Evolutionary conservation across 2,888 invertebrate species (phyloP).

Genomic region (Ditula angustiorana): DNA sequence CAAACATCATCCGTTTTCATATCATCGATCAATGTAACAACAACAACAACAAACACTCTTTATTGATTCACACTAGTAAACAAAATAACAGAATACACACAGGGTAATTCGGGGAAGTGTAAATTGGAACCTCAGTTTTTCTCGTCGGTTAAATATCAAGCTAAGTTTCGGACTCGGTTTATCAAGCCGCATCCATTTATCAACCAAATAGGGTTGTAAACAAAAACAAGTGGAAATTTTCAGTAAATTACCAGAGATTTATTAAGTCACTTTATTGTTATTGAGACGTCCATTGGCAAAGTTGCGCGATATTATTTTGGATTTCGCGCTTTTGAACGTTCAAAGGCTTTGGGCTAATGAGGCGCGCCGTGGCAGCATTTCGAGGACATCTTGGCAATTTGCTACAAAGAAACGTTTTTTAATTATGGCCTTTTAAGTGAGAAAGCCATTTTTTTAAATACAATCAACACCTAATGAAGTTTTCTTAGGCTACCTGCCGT

Average conservation of each 20-base stretch:
- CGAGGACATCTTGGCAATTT: background rate
- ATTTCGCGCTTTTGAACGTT: constrained; percentile 4
- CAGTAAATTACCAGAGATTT: constrained; percentile 19
- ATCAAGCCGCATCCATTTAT: constrained; percentile 10
- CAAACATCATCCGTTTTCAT: no score
- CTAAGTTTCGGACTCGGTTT: background rate
- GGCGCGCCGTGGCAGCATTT: constrained; percentile 4
- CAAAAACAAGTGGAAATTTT: constrained; percentile 15
- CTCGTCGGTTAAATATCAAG: background rate
- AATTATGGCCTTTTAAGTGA: background rate
- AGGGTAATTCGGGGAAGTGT: no score
- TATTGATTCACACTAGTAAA: no score
- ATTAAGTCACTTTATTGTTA: constrained; percentile 18
- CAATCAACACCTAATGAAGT: background rate
- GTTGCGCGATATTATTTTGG: background rate
- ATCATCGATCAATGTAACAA: no score
- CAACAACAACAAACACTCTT: no score
- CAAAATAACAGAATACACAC: no score
- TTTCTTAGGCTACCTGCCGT: no score
- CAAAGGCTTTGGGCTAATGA: constrained; percentile 5
- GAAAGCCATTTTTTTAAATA: no score
- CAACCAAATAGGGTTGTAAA: constrained; percentile 22
- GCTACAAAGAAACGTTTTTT: background rate
- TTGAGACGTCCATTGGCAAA: constrained; percentile 4
- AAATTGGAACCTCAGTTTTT: no score